Percentiles rank a stretch among this genome's conserved stretches.
Evolutionary conservation across 1,140 invertebrate genomes (phyloP).

Genomic region (Lepidurus apus): DNA sequence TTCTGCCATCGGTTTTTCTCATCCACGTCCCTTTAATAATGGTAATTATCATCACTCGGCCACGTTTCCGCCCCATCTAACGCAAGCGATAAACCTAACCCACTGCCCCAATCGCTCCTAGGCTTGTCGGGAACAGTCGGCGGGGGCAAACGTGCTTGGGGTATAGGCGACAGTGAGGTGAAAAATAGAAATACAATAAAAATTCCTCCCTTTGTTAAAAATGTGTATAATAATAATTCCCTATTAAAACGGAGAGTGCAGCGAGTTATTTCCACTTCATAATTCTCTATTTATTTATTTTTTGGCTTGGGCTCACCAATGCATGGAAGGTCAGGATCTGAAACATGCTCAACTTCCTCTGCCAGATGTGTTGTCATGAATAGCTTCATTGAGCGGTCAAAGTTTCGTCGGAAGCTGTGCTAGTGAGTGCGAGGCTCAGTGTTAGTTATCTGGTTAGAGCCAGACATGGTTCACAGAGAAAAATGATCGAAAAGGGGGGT

Average conservation of each 20-base stretch:
- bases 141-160: no score
- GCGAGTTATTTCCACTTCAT: background rate
- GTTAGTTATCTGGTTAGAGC: conserved; percentile 7
- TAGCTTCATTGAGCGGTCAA: conserved; percentile 8
- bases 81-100: background rate
- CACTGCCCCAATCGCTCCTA: background rate
- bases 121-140: background rate
- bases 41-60: conserved; percentile 10
- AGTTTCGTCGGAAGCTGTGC: background rate
- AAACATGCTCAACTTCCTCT: background rate
- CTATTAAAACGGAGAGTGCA: no score
- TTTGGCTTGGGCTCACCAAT: background rate
- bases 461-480: conserved; percentile 18
- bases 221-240: no score
- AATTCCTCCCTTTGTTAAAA: no score
- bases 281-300: background rate
- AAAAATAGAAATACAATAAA: no score
- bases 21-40: background rate
- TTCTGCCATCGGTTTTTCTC: conserved; percentile 15
- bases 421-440: background rate
- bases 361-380: conserved; percentile 9
- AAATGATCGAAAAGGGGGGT: conserved; percentile 9
- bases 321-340: background rate
- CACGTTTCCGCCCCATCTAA: conserved; percentile 20
- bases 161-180: no score